These are phyloP conservation scores for Sparus aurata DNA, from an alignment of 2,797 vertebrate species.

Conservation along the genomic window DNA sequence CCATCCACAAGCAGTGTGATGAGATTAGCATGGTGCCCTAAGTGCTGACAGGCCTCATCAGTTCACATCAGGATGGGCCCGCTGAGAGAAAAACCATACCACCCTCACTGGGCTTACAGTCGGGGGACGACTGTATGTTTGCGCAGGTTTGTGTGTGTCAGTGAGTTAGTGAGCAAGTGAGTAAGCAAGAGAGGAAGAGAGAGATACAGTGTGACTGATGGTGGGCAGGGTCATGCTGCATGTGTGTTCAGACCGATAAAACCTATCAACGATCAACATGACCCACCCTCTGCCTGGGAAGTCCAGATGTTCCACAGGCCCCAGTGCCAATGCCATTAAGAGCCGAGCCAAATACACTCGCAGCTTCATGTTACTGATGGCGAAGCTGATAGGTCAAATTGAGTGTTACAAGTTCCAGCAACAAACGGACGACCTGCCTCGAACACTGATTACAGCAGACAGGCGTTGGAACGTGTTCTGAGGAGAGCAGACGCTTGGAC, in stretches of 20 bases:
- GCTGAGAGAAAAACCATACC: slow-evolving; percentile 71
- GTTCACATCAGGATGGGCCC: slow-evolving; percentile 75
- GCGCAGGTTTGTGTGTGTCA: background rate
- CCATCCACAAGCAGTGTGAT: slow-evolving; percentile 70
- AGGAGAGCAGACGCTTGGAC: slow-evolving; percentile 57
- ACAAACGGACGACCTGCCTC: slow-evolving; percentile 65
- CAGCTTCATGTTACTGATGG: slow-evolving; percentile 77
- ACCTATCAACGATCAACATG: slow-evolving; percentile 63
- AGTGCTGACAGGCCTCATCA: slow-evolving; percentile 81
- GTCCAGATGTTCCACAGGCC: slow-evolving; percentile 80
- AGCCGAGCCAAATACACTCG: slow-evolving; percentile 77
- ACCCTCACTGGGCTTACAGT: slow-evolving; percentile 22
- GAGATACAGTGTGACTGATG: slow-evolving; percentile 16
- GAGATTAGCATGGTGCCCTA: slow-evolving; percentile 77
- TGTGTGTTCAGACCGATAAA: slow-evolving; percentile 65
- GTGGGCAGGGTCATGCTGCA: slow-evolving; percentile 18
- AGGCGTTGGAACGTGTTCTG: slow-evolving; percentile 59
- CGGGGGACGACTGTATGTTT: background rate
- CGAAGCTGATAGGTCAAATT: slow-evolving; percentile 80
- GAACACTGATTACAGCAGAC: slow-evolving; percentile 74
- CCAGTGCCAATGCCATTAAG: slow-evolving; percentile 74
- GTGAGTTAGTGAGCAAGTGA: background rate
- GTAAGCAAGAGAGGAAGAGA: background rate
- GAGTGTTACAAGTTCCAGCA: slow-evolving; percentile 77
- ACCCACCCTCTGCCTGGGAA: slow-evolving; percentile 62